Evolutionary conservation across 2,113 vertebrate species (phyloP), one percentile per base, ranked within the genome.

Genomic region (Rhegmatorhina hoffmannsi): DNA sequence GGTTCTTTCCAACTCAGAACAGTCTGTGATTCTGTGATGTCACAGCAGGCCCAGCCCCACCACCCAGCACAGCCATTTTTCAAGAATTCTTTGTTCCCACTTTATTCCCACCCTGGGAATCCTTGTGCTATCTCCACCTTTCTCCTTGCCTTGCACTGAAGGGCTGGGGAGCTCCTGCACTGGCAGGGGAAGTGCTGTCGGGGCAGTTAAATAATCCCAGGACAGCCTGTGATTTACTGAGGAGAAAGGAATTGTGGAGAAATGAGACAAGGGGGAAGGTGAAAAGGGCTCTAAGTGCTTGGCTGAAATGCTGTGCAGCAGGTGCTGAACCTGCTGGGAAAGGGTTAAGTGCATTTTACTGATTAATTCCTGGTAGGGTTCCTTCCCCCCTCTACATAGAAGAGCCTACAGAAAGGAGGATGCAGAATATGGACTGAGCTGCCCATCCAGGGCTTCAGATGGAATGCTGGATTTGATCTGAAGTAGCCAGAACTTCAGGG

Each of bases 181-280:
- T 47, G 33, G 50, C 36, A 78, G 47, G 24, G 43, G 16, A 89
- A 66, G 38, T 52, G 67, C 70, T 77, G 46, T 11, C 92, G 34
- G 14, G 17, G 78, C 29, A 74, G 79, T 47, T 88, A 83, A 95
- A 92, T 69, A 91, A 92, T 83, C 31, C 50, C 78, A 90, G 75
- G 63, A 40, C 29, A 85, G 74, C 3, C 34, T 25, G 38, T 15
- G 70, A 46, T 91, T 66, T 83, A 88, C 33, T 50, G 81, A 88
- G 62, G n/a, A 82, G 28, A 9, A 94, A 72, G 56, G 62, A 70
- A 73, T 0, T 38, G 59, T 38, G 38, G 70, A 28, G 79, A 87
- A 94, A 91, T 4, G 26, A 94, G 43, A 62, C 36, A 24, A 87
- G 36, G 12, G 19, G 28, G 25, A 56, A 90, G 84, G 63, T 38